Evolutionary conservation across 92 coral and sea anemone species (phyloP).

Genomic region (Plumapathes pennacea): DNA sequence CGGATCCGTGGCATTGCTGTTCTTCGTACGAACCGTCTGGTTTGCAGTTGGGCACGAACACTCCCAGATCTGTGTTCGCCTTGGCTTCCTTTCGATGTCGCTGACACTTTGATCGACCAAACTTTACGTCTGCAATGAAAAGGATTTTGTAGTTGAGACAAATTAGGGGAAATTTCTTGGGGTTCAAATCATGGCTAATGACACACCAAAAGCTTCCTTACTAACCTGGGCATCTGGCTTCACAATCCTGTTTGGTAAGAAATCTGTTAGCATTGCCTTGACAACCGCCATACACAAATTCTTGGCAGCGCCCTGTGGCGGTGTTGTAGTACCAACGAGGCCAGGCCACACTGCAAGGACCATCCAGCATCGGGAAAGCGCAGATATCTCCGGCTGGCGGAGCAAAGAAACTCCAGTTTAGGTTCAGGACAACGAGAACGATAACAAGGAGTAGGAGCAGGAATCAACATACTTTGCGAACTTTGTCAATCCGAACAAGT

Average conservation of each 20-base stretch:
- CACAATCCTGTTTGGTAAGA: conserved; percentile 46
- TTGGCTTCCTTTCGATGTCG: conserved; percentile 45
- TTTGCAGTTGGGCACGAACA: conserved; percentile 65
- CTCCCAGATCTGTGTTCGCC: conserved; percentile 38
- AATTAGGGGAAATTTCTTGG: not conserved
- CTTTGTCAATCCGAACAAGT: no score
- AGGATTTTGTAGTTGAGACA: not conserved
- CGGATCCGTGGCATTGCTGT: conserved; percentile 66
- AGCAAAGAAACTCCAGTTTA: not conserved
- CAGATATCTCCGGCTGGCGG: conserved; percentile 65
- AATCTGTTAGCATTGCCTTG: conserved; percentile 77
- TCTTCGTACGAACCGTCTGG: conserved; percentile 59
- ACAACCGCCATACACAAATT: conserved; percentile 78
- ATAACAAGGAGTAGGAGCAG: no score
- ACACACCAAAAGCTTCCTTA: not conserved
- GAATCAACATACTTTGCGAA: no score
- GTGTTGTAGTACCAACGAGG: conserved; percentile 68
- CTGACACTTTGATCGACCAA: no score
- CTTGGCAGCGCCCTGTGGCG: conserved; percentile 42
- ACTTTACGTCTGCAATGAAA: no score
- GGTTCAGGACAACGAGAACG: not conserved
- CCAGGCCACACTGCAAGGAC: conserved; percentile 62
- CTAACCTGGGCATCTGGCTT: conserved; percentile 48
- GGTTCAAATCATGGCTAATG: not conserved
- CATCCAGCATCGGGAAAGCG: conserved; percentile 34